Conservation (phyloP, 2,797 vertebrate species). For the Poeciliopsis gracilis region DNA sequence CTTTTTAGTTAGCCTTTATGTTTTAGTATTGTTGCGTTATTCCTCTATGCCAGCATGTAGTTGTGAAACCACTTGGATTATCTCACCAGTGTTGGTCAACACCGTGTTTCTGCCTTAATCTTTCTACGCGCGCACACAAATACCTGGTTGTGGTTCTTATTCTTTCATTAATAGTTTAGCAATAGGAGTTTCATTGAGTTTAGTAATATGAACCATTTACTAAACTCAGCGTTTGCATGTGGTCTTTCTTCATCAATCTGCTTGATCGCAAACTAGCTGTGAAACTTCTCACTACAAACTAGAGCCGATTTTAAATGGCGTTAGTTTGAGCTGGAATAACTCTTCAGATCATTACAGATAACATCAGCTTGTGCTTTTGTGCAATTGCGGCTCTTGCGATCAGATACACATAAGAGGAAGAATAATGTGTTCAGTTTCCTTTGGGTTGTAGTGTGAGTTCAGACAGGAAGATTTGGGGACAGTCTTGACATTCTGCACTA, state of each 20-base stretch:
- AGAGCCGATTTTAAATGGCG: neutral
- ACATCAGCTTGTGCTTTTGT: neutral
- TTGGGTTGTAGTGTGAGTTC: neutral
- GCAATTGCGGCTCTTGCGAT: neutral
- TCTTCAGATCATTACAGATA: too few relatives aligned
- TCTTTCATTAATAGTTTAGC: neutral
- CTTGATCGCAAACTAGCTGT: neutral
- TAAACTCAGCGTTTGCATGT: neutral
- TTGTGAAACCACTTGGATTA: slow-evolving; percentile 53
- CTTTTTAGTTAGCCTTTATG: slow-evolving; percentile 2
- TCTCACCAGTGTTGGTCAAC: slow-evolving; percentile 26
- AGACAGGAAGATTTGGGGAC: neutral
- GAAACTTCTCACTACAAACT: neutral
- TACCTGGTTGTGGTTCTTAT: slow-evolving; percentile 4
- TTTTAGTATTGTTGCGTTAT: slow-evolving; percentile 3
- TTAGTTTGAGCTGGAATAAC: neutral
- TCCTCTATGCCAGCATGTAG: slow-evolving; percentile 17
- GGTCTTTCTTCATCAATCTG: neutral
- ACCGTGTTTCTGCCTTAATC: slow-evolving; percentile 7
- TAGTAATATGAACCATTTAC: neutral
- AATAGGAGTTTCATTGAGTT: too few relatives aligned
- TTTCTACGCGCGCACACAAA: neutral
- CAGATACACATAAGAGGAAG: neutral
- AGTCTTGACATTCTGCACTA: neutral
- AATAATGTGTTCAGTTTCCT: neutral